Percentiles rank a stretch among this genome's conserved stretches.
Conservation (phyloP, 2,888 invertebrate species). For the Ectemnius lituratus region DNA sequence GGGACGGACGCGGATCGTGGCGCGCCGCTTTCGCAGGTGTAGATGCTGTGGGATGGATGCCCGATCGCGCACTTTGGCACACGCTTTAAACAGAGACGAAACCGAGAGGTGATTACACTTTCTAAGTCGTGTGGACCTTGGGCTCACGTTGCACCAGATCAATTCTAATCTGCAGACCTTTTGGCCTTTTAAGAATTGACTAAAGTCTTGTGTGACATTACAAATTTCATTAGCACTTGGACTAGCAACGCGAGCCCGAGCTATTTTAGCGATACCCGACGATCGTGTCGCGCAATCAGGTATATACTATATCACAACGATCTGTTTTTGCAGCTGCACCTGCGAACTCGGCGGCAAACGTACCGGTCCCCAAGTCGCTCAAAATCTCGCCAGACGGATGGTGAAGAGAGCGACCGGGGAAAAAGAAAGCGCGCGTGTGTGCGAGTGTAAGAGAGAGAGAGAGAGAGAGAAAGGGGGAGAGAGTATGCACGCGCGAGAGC, state of each 20-base stretch:
- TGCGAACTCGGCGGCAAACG: constrained; percentile 43
- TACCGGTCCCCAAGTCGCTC: constrained; percentile 39
- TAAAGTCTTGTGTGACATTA: background rate
- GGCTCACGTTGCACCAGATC: constrained; percentile 18
- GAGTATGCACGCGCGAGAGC: constrained; percentile 15
- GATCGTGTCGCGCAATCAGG: constrained; percentile 24
- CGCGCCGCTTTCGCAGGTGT: constrained; percentile 54
- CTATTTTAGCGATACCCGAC: constrained; percentile 16
- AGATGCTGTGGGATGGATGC: constrained; percentile 27
- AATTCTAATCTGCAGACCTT: background rate
- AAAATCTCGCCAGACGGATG: constrained; percentile 49
- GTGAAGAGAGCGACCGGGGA: constrained; percentile 22
- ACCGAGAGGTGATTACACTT: constrained; percentile 48
- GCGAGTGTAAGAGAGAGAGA: constrained; percentile 13
- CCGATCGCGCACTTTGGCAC: constrained; percentile 15
- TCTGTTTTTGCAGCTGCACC: constrained; percentile 52
- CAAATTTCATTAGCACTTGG: background rate
- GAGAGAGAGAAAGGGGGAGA: constrained; percentile 14
- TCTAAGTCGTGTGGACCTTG: constrained; percentile 21
- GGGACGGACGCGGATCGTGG: constrained; percentile 36
- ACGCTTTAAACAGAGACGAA: constrained; percentile 10
- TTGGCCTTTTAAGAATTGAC: background rate
- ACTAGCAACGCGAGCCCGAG: constrained; percentile 22
- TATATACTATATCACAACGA: constrained; percentile 43
- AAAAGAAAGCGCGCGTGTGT: constrained; percentile 27